Base-by-base conservation (phyloP, 2,888 invertebrate species). In the Ophion slaviceki region DNA sequence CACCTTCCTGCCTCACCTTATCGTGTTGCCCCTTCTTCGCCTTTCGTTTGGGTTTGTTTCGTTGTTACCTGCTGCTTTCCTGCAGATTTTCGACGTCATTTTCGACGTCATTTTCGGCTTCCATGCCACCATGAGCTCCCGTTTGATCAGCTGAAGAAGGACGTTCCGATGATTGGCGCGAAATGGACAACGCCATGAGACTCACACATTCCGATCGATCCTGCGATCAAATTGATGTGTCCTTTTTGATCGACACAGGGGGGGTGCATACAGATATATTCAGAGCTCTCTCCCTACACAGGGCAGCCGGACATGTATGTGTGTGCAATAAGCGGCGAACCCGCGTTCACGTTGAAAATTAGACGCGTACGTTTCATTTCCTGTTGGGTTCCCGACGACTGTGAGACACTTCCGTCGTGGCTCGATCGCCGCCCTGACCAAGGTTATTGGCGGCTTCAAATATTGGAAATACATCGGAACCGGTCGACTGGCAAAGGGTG, bases 351-450 rank as follows among this genome's bases (percentile, higher is more conserved):
- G 91, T 92, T 93, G 92, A 92, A 93, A 93, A 93, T 93, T 93
- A 93, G 92, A 93, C 93, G 92, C 92, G 82, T 86, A 92, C 93
- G 89, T 93, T 93, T 93, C 93, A 93, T 93, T 93, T 93, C 93
- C 93, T 92, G 93, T 87, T 91, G 72, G 77, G 64, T 76, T 68
- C 80, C 88, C 91, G 61, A 53, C 53, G 53, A 53, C 53, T 53
- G 53, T 92, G 91, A 90, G 90, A 90, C 86, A 86, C 90, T 92
- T 93, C 93, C 93, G 93, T 88, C 90, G 88, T 89, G 87, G 88
- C 91, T 83, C 74, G 86, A 86, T 83, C 80, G 77, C 80, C 83
- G 80, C 79, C 11, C 57, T 24, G 24, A 20, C 53, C 59, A 66
- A 40, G 82, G 85, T 78, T 78, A 82, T 74, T 82, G 83, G 77